phyloP scores from a whole-genome alignment of 2,888 invertebrate species.

The Hymenopus coronatus region DNA sequence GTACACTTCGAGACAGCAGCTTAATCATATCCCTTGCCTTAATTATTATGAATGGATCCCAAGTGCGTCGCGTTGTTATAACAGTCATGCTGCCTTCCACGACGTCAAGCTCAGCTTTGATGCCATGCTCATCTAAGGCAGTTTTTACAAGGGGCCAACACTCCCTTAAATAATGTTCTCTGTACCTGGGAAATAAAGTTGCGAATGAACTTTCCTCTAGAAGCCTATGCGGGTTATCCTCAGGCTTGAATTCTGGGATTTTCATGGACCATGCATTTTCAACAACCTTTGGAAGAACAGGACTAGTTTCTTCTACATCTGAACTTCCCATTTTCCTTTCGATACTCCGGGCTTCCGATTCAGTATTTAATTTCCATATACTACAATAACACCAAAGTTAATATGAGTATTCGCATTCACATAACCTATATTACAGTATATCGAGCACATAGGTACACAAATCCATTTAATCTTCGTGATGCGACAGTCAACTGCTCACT shows the following conservation, averaged over 20 bases:
- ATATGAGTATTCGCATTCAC: no score
- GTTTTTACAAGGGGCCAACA: conserved; percentile 95
- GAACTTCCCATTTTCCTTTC: neutral
- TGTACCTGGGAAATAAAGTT: conserved; percentile 93
- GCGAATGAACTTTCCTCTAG: conserved; percentile 95
- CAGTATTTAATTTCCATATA: no score
- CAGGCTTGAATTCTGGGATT: conserved; percentile 81
- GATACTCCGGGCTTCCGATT: neutral
- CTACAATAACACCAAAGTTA: no score
- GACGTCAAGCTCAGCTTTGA: conserved; percentile 87
- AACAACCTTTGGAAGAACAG: conserved; percentile 55
- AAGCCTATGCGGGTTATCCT: conserved; percentile 86
- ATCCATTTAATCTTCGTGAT: no score
- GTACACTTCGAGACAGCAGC: conserved; percentile 90
- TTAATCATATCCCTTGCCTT: conserved; percentile 96
- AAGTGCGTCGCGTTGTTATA: conserved; percentile 91
- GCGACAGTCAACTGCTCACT: no score
- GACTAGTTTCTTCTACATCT: conserved; percentile 42
- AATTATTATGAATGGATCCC: conserved; percentile 96
- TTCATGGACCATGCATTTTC: conserved; percentile 85
- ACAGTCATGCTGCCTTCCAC: conserved; percentile 95
- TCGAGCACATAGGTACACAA: no score
- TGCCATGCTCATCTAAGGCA: conserved; percentile 69
- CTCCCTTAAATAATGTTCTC: conserved; percentile 92
- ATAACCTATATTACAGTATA: no score